phyloP scores from a whole-genome alignment of 2,113 vertebrate species.

The Callaeas wilsoni region DNA sequence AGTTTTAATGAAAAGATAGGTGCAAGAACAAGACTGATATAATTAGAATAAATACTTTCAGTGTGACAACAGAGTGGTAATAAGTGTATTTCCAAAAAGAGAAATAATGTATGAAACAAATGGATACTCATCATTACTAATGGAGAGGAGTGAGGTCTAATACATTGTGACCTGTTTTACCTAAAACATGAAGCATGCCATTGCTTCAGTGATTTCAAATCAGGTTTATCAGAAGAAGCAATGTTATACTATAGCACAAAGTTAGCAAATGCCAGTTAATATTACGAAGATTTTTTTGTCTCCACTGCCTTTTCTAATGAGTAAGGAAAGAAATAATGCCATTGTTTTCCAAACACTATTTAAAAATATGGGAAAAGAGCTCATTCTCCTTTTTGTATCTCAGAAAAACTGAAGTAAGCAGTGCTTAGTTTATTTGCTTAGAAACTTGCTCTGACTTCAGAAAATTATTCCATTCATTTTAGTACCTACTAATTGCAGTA shows the following conservation, averaged over 20 bases:
- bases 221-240: background rate
- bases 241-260: background rate
- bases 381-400: background rate
- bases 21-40: background rate
- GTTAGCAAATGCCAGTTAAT: background rate
- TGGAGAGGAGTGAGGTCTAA: background rate
- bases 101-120: background rate
- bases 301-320: background rate
- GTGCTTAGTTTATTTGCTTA: background rate
- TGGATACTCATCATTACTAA: background rate
- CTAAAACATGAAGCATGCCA: background rate
- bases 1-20: background rate
- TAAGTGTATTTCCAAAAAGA: background rate
- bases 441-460: background rate
- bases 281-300: background rate
- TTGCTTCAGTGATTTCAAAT: background rate
- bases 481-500: background rate
- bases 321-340: background rate
- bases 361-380: background rate
- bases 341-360: background rate
- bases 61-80: background rate
- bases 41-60: background rate
- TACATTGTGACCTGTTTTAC: background rate
- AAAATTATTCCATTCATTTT: background rate
- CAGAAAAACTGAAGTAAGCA: background rate